Conservation (phyloP, 2,888 invertebrate genomes). For the Cerastoderma edule region DNA sequence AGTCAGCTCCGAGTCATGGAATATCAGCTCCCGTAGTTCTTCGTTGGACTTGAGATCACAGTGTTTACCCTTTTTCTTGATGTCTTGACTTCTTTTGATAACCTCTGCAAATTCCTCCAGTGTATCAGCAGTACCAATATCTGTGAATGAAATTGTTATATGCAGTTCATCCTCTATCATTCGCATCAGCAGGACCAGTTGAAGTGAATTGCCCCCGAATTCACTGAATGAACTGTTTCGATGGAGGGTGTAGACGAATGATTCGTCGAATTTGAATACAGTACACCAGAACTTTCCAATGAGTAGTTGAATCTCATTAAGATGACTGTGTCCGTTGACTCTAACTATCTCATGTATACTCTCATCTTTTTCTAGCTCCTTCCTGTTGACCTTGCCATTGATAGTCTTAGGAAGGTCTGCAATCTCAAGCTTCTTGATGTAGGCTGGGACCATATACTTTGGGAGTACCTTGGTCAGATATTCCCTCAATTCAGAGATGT, state of each 20-base stretch:
- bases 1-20: slow-evolving; percentile 61
- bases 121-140: slow-evolving; percentile 67
- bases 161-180: slow-evolving; percentile 62
- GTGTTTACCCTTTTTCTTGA: slow-evolving; percentile 40
- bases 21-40: slow-evolving; percentile 59
- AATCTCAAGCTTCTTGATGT: slow-evolving; percentile 64
- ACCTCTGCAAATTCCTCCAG: slow-evolving; percentile 68
- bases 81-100: slow-evolving; percentile 58
- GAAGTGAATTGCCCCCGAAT: slow-evolving; percentile 74
- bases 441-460: slow-evolving; percentile 71
- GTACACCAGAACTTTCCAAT: slow-evolving; percentile 66
- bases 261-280: slow-evolving; percentile 65
- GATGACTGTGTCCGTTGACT: slow-evolving; percentile 56
- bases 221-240: slow-evolving; percentile 71
- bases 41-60: slow-evolving; percentile 33
- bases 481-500: slow-evolving; percentile 65
- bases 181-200: slow-evolving; percentile 66
- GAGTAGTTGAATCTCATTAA: slow-evolving; percentile 65
- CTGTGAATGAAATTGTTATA: slow-evolving; percentile 64
- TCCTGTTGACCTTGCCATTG: slow-evolving; percentile 70
- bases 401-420: slow-evolving; percentile 65
- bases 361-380: slow-evolving; percentile 63
- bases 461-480: slow-evolving; percentile 67
- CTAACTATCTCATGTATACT: slow-evolving; percentile 52
- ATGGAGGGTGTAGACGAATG: slow-evolving; percentile 58